Evolutionary conservation across 2,888 invertebrate genomes (phyloP), one percentile per base, ranked within the genome.

Genomic region (Copidosoma aretas): DNA sequence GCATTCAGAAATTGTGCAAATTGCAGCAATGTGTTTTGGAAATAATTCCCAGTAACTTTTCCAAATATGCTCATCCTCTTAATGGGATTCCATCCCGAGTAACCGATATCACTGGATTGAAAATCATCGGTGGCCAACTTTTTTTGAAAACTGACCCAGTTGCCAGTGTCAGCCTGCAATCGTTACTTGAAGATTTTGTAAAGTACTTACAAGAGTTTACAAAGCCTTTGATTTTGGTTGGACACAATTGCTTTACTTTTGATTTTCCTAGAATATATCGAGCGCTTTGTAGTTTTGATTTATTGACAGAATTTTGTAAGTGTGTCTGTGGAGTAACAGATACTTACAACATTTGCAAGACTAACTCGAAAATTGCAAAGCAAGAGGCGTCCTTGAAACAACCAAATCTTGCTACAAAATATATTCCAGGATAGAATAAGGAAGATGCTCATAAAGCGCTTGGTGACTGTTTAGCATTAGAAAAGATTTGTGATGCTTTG

Each of bases 1-100:
- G 25, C 19, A 43, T n/a, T 52, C 24, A 43, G 70, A 70, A 63
- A 70, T 63, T 43, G 59, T 70, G 19, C 66, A 66, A 25, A 54
- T 70, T 17, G 66, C 64, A 57, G 70, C 62, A 39, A 66, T 63
- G 51, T 63, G 56, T 59, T 32, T n/a, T 1, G 64, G 21, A n/a
- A 54, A n/a, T 24, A 21, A 54, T 17, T 21, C 25, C 14, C 32
- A 54, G n/a, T 41, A 49, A 49, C 19, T 49, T 49, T 10, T 49
- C 49, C 12, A 25, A 24, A 46, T 39, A 67, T 56, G 70, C 66
- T 17, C 62, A 67, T 56, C 68, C 64, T 19, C 3, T 60, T 3
- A 63, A 67, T 14, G 57, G 46, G 10, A 70, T 67, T 25, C 63
- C 63, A 8, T 46, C 52, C 5, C 59, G 49, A 1, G 54, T 64